Evolutionary conservation across 2,888 invertebrate genomes (phyloP).

Genomic region (Baccha elongata): DNA sequence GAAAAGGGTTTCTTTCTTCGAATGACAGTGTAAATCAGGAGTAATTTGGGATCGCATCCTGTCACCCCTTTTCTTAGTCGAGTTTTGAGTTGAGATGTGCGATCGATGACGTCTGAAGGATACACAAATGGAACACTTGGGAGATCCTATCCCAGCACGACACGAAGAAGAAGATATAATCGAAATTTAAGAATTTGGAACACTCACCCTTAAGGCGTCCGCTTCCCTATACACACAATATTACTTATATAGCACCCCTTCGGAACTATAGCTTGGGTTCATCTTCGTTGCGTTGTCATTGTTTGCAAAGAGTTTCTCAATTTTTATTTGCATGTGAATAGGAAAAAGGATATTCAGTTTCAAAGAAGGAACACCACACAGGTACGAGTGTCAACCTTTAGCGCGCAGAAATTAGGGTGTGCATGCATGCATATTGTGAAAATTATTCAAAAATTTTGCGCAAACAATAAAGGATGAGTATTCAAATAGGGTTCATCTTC

Average conservation of each 20-base stretch:
- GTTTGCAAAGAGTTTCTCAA: constrained; percentile 42
- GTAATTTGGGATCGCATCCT: constrained; percentile 71
- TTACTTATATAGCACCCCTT: constrained; percentile 28
- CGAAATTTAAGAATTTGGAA: constrained; percentile 36
- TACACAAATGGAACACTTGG: constrained; percentile 60
- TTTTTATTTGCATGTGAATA: constrained; percentile 81
- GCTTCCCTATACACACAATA: neutral
- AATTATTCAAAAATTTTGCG: constrained; percentile 78
- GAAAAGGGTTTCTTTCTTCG: constrained; percentile 53
- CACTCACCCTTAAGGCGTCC: constrained; percentile 21
- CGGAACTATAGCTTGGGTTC: constrained; percentile 33
- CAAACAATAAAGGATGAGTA: constrained; percentile 73
- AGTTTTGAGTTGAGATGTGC: constrained; percentile 52
- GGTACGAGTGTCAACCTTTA: constrained; percentile 76
- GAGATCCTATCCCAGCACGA: constrained; percentile 12
- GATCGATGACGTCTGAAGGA: constrained; percentile 73
- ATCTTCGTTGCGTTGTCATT: constrained; percentile 44
- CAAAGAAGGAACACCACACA: constrained; percentile 44
- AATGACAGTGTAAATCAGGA: constrained; percentile 69
- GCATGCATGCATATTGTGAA: constrained; percentile 78
- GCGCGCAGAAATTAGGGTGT: constrained; percentile 77
- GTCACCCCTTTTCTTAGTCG: constrained; percentile 63
- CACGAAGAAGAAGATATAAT: constrained; percentile 55
- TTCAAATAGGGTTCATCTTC: constrained; percentile 73
- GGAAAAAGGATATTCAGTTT: constrained; percentile 82